These are phyloP conservation scores for Nemotelus pantherinus DNA, from an alignment of 2,888 invertebrate genomes.

Conservation along the genomic window DNA sequence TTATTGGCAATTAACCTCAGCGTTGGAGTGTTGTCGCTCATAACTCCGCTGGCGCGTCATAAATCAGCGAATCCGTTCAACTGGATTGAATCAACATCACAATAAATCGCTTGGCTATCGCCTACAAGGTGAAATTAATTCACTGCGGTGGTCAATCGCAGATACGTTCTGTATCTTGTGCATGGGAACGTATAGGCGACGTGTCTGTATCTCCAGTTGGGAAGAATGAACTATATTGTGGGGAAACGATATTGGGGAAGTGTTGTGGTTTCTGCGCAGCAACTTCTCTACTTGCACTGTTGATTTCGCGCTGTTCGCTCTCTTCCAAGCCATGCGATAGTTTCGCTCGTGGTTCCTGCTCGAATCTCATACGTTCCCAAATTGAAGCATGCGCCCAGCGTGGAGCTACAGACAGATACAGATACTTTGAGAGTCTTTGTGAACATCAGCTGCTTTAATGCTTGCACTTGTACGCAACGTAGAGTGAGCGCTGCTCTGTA, in stretches of 20 bases:
- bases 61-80: constrained; percentile 36
- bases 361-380: too few relatives aligned
- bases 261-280: constrained; percentile 33
- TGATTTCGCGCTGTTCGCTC: neutral
- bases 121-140: constrained; percentile 35
- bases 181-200: constrained; percentile 10
- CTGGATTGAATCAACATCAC: constrained; percentile 15
- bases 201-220: neutral
- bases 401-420: neutral
- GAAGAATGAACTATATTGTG: constrained; percentile 26
- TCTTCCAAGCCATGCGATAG: neutral
- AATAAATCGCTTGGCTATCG: constrained; percentile 38
- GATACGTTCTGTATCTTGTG: neutral
- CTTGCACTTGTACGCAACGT: neutral
- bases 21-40: neutral
- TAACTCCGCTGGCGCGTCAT: constrained; percentile 10
- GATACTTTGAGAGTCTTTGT: neutral
- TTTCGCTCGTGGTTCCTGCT: neutral
- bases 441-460: constrained; percentile 10
- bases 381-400: constrained; percentile 32
- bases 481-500: neutral
- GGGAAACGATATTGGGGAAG: constrained; percentile 6
- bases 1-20: constrained; percentile 21
- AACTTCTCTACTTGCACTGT: neutral
- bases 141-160: constrained; percentile 24